Conservation (phyloP, 2,888 invertebrate genomes). For the Drosophila pseudotakahashii region DNA sequence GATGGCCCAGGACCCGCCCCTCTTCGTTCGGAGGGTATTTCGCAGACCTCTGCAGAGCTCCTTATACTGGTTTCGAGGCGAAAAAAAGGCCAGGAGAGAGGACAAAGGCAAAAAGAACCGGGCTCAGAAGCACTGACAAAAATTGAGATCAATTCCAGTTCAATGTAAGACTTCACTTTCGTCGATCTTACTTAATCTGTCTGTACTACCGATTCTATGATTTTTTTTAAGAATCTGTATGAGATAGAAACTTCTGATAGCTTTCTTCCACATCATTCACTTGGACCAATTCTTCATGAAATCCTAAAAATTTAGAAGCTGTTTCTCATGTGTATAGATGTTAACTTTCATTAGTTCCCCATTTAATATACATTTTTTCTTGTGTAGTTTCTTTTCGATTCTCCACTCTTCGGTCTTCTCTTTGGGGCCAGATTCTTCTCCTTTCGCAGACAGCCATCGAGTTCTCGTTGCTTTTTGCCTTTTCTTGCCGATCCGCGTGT, state of each 20-base stretch:
- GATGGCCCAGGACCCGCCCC: background rate
- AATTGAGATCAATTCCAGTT: background rate
- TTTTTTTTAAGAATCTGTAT: background rate
- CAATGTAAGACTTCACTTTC: too few relatives aligned
- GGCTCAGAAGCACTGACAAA: background rate
- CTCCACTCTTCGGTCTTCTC: constrained; percentile 4
- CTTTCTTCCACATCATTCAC: too few relatives aligned
- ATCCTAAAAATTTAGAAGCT: background rate
- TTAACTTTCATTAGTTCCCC: too few relatives aligned
- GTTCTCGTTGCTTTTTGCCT: background rate
- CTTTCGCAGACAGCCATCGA: background rate
- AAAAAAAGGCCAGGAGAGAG: constrained; percentile 1
- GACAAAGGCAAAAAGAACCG: constrained; percentile 20
- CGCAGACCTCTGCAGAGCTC: constrained; percentile 7
- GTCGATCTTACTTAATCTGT: too few relatives aligned
- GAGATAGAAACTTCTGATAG: background rate
- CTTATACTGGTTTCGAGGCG: constrained; percentile 29
- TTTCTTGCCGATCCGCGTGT: constrained; percentile 32
- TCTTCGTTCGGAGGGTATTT: constrained; percentile 20
- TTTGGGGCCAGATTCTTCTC: constrained; percentile 20
- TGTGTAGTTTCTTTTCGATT: background rate
- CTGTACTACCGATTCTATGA: background rate
- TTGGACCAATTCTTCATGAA: too few relatives aligned
- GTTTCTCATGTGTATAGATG: too few relatives aligned
- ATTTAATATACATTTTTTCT: background rate